Percentiles rank a stretch among this genome's conserved stretches.
These are phyloP conservation scores for Trachymyrmex septentrionalis DNA, from an alignment of 1,140 invertebrate genomes.

Conservation along the genomic window DNA sequence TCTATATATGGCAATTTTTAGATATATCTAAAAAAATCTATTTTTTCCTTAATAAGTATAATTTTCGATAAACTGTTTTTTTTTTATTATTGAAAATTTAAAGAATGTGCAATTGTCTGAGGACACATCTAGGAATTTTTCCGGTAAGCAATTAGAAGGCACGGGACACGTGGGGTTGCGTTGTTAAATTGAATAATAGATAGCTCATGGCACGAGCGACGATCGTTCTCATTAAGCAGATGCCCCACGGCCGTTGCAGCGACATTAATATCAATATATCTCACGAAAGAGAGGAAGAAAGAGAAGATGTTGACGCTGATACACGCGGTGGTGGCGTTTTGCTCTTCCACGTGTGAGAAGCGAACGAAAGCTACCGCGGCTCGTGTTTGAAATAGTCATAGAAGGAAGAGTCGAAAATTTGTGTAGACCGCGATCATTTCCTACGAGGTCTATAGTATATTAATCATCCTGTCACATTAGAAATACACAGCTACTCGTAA, in stretches of 20 bases:
- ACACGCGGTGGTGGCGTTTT: conserved; percentile 44
- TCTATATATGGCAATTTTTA: neutral
- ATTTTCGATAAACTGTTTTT: neutral
- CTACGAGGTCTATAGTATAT: neutral
- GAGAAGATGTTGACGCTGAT: conserved; percentile 7
- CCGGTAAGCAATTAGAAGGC: conserved; percentile 16
- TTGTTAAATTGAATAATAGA: conserved; percentile 74
- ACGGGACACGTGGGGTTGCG: conserved; percentile 11
- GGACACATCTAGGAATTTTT: conserved; percentile 15
- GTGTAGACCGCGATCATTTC: conserved; percentile 10
- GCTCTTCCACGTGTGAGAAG: neutral
- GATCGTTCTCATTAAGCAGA: conserved; percentile 69
- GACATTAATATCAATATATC: conserved; percentile 76
- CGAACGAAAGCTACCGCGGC: neutral
- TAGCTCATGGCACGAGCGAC: conserved; percentile 72
- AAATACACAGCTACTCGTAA: conserved; percentile 13
- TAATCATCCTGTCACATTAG: conserved; percentile 35
- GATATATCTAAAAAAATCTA: neutral
- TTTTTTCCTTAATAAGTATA: neutral
- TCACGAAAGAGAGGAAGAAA: conserved; percentile 3
- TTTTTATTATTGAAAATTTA: neutral
- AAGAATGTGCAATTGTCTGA: neutral
- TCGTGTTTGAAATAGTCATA: conserved; percentile 40
- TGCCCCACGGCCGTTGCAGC: conserved; percentile 55
- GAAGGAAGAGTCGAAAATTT: conserved; percentile 31